These are phyloP conservation scores for Volucella bombylans DNA, from an alignment of 2,888 invertebrate species.

Conservation along the genomic window DNA sequence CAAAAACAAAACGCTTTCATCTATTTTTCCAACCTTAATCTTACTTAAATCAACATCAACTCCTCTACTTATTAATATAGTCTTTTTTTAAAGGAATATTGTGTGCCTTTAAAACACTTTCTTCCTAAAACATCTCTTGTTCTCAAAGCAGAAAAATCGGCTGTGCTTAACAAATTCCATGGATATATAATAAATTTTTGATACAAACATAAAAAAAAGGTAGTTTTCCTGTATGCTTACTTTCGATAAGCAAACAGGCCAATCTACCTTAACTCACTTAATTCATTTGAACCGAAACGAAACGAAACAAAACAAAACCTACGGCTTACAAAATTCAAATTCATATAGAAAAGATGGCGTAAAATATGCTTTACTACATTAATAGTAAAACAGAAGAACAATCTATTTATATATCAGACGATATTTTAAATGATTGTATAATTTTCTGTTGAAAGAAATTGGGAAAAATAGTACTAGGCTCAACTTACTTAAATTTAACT, in stretches of 20 bases:
- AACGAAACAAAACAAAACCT: too few species aligned
- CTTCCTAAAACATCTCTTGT: slow-evolving; percentile 22
- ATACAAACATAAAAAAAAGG: slow-evolving; percentile 65
- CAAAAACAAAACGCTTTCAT: slow-evolving; percentile 25
- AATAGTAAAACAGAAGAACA: slow-evolving; percentile 78
- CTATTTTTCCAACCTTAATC: slow-evolving; percentile 13
- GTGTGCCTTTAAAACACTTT: slow-evolving; percentile 10
- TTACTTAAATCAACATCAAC: slow-evolving; percentile 37
- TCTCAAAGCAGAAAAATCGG: slow-evolving; percentile 50
- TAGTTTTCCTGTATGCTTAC: slow-evolving; percentile 53
- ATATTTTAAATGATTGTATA: slow-evolving; percentile 65
- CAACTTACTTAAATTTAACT: slow-evolving; percentile 45
- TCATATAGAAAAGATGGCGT: slow-evolving; percentile 80
- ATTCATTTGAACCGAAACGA: slow-evolving; percentile 27
- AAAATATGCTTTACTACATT: slow-evolving; percentile 83
- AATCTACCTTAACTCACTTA: slow-evolving; percentile 1
- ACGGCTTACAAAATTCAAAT: slow-evolving; percentile 20
- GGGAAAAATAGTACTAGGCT: neutral
- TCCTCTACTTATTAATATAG: slow-evolving; percentile 49
- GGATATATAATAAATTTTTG: slow-evolving; percentile 70
- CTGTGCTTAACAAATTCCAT: slow-evolving; percentile 67
- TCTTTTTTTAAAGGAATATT: slow-evolving; percentile 18
- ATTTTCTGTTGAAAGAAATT: slow-evolving; percentile 43
- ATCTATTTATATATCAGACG: slow-evolving; percentile 77
- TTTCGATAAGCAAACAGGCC: slow-evolving; percentile 37